Conservation (phyloP, 2,113 vertebrate species). For the Erythrocercus mccallii region DNA sequence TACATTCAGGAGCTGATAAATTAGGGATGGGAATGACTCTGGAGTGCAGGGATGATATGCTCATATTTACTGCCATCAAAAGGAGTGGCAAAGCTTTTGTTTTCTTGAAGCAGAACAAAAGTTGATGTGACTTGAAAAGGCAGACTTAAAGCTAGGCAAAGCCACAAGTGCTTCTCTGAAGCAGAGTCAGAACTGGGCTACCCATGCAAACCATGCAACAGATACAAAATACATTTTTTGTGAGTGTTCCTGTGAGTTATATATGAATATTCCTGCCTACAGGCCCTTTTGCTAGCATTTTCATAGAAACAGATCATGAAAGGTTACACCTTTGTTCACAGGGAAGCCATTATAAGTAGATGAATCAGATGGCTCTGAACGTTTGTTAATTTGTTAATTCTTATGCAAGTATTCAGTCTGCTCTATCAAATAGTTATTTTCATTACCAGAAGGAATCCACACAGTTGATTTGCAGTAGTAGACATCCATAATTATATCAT, state of each 20-base stretch:
- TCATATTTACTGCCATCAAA: neutral
- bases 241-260: neutral
- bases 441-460: neutral
- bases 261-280: neutral
- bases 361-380: neutral
- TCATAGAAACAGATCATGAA: neutral
- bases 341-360: neutral
- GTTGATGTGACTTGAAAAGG: neutral
- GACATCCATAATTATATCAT: neutral
- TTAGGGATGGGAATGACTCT: neutral
- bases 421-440: neutral
- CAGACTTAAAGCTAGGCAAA: neutral
- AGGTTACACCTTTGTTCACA: neutral
- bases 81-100: neutral
- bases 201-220: neutral
- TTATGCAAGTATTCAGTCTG: neutral
- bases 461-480: neutral
- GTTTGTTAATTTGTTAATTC: neutral
- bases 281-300: neutral
- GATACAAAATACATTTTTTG: neutral
- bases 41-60: neutral
- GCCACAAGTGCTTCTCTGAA: neutral
- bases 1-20: neutral
- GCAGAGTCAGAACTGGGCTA: neutral
- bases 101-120: neutral